Conservation (phyloP, 2,797 vertebrate species). For the Sciaenops ocellatus region DNA sequence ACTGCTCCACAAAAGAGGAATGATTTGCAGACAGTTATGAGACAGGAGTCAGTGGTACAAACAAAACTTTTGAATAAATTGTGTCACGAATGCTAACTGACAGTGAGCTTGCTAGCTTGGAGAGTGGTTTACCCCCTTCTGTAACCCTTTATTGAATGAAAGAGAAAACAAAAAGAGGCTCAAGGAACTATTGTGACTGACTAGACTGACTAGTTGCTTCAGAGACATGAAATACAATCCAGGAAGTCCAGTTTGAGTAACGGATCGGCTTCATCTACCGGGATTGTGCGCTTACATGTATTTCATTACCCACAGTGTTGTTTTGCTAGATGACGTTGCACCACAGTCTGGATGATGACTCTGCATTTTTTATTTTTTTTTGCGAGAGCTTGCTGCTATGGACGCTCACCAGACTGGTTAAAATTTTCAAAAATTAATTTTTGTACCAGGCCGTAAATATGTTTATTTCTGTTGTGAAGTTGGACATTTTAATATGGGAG, state of each 20-base stretch:
- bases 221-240: not conserved
- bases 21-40: not conserved
- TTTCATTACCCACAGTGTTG: too few species aligned
- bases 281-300: not conserved
- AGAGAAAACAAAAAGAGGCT: not conserved
- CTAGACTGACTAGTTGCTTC: not conserved
- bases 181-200: not conserved
- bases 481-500: too few species aligned
- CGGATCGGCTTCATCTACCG: not conserved
- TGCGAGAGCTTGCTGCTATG: too few species aligned
- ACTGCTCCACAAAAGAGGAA: not conserved
- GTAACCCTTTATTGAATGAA: not conserved
- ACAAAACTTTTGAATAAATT: not conserved
- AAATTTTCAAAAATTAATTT: too few species aligned
- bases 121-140: not conserved
- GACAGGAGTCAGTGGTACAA: not conserved
- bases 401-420: too few species aligned
- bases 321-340: too few species aligned
- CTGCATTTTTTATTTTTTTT: too few species aligned
- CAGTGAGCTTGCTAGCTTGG: not conserved
- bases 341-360: too few species aligned
- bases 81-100: not conserved
- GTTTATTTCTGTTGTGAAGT: too few species aligned
- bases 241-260: not conserved
- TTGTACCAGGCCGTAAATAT: too few species aligned